Evolutionary conservation across 2,797 vertebrate genomes (phyloP).

Genomic region (Sebastes goodei): DNA sequence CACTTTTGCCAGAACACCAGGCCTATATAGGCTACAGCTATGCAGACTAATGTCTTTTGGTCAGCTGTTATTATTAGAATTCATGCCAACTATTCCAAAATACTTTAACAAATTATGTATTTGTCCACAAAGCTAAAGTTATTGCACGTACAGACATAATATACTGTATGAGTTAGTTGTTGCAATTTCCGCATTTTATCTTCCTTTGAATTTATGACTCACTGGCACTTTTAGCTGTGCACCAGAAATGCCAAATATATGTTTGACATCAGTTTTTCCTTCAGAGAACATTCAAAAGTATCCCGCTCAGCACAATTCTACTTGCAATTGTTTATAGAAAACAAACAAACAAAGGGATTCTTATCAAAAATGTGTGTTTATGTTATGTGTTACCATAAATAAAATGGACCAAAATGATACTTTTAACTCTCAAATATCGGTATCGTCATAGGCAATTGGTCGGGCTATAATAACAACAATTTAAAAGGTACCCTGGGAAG

Average conservation of each 20-base stretch:
- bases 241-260: neutral
- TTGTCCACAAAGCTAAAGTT: neutral
- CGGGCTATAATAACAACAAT: neutral
- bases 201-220: neutral
- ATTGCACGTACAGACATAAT: neutral
- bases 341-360: no score
- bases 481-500: neutral
- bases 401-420: no score
- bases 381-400: no score
- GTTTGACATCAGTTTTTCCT: neutral
- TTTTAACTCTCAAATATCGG: neutral
- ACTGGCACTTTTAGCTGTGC: neutral
- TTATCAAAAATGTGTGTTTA: no score
- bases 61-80: conserved; percentile 49
- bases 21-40: conserved; percentile 51
- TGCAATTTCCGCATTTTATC: neutral
- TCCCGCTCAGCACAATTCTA: neutral
- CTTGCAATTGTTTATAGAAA: no score
- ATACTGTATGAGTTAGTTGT: neutral
- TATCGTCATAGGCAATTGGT: no score
- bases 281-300: neutral
- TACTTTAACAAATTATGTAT: conserved; percentile 11
- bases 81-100: conserved; percentile 27
- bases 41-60: conserved; percentile 65
- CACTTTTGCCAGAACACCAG: conserved; percentile 39